Evolutionary conservation across 2,797 vertebrate genomes (phyloP).

Genomic region (Leptodactylus fallax): DNA sequence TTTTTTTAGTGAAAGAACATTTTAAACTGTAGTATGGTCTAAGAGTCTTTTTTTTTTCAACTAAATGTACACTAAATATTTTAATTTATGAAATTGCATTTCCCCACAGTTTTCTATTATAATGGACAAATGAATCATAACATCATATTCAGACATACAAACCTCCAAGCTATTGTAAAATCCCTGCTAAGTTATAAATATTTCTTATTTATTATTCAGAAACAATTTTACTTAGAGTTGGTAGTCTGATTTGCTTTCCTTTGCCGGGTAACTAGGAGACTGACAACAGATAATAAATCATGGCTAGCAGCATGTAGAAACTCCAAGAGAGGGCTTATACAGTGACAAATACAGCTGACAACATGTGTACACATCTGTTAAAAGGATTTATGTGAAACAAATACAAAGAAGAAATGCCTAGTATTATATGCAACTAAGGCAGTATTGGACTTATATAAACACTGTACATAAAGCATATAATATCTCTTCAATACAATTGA

Average conservation of each 20-base stretch:
- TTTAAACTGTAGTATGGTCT: not conserved
- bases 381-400: conserved; percentile 73
- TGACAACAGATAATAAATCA: conserved; percentile 78
- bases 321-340: conserved; percentile 72
- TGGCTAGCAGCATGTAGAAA: conserved; percentile 74
- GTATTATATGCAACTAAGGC: not conserved
- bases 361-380: conserved; percentile 73
- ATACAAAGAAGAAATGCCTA: conserved; percentile 68
- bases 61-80: conserved; percentile 62
- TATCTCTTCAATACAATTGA: conserved; percentile 21
- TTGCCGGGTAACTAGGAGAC: conserved; percentile 69
- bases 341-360: conserved; percentile 78
- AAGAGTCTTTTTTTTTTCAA: conserved; percentile 57
- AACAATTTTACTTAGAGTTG: conserved; percentile 69
- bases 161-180: conserved; percentile 59
- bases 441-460: conserved; percentile 3
- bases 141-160: conserved; percentile 61
- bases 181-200: conserved; percentile 65
- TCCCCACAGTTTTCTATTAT: conserved; percentile 49
- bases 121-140: conserved; percentile 64
- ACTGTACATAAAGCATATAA: conserved; percentile 8
- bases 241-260: conserved; percentile 73
- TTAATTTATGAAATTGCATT: conserved; percentile 65
- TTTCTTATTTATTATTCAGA: conserved; percentile 68
- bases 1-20: not conserved